Conservation (phyloP, 1,140 invertebrate species). For the Schlechtendalia chinensis region DNA sequence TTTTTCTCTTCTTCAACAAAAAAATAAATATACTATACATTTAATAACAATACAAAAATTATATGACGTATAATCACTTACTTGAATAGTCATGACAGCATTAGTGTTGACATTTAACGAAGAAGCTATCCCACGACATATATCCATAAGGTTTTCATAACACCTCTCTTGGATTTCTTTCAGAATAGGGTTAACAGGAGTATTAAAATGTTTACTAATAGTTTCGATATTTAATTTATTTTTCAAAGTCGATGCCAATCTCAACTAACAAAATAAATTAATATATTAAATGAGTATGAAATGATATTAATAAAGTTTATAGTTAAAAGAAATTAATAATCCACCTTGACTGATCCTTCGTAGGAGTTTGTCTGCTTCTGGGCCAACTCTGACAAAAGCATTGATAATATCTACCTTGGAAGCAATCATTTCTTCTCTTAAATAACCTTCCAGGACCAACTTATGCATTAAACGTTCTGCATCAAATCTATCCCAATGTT, state of each 20-base stretch:
- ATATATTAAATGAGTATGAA: neutral
- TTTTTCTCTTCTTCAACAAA: too few species aligned
- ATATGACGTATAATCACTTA: constrained; percentile 50
- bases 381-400: constrained; percentile 76
- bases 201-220: neutral
- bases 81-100: constrained; percentile 64
- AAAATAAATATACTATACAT: too few species aligned
- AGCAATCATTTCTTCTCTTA: constrained; percentile 75
- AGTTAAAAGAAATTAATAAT: constrained; percentile 46
- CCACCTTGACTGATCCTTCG: constrained; percentile 58
- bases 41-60: too few species aligned
- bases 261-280: constrained; percentile 15
- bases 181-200: constrained; percentile 55
- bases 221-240: constrained; percentile 41
- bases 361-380: constrained; percentile 56
- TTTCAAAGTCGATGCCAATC: constrained; percentile 17
- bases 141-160: constrained; percentile 60
- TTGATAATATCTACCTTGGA: constrained; percentile 75
- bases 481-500: constrained; percentile 70
- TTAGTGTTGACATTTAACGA: constrained; percentile 59
- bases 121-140: constrained; percentile 60
- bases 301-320: constrained; percentile 24
- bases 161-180: constrained; percentile 59
- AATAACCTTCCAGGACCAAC: constrained; percentile 74
- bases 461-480: constrained; percentile 77